Conservation (phyloP, 2,888 invertebrate genomes). For the Oasisia sp. region DNA sequence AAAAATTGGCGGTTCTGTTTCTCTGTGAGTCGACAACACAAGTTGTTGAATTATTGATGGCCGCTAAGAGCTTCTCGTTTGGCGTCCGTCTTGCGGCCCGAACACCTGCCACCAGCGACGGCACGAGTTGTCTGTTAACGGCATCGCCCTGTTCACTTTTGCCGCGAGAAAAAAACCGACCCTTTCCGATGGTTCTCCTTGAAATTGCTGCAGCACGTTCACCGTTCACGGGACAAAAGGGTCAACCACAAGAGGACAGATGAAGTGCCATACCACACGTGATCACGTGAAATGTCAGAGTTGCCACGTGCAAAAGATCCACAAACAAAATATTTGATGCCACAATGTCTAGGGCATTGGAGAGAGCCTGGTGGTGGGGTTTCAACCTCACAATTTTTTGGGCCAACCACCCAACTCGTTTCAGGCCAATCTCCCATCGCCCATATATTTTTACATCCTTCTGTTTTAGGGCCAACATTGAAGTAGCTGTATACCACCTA, state of each 20-base stretch:
- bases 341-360: background rate
- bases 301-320: background rate
- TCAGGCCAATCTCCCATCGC: too few species aligned
- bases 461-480: too few species aligned
- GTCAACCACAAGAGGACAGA: too few species aligned
- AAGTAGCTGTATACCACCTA: too few species aligned
- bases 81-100: background rate
- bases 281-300: background rate
- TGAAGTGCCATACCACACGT: too few species aligned
- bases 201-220: background rate
- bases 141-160: background rate
- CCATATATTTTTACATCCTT: too few species aligned
- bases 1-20: background rate
- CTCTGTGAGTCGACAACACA: background rate
- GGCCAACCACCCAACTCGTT: too few species aligned
- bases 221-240: too few species aligned
- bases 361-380: too few species aligned
- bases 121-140: background rate
- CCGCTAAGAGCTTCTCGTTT: background rate
- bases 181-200: background rate
- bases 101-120: background rate
- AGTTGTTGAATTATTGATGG: constrained; percentile 13
- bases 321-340: background rate
- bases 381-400: too few species aligned
- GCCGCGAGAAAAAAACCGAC: background rate